A percentile compares a stretch with the other conserved stretches of the same genome.
phyloP scores from a whole-genome alignment of 2,888 invertebrate genomes.

The Nemurella pictetii region DNA sequence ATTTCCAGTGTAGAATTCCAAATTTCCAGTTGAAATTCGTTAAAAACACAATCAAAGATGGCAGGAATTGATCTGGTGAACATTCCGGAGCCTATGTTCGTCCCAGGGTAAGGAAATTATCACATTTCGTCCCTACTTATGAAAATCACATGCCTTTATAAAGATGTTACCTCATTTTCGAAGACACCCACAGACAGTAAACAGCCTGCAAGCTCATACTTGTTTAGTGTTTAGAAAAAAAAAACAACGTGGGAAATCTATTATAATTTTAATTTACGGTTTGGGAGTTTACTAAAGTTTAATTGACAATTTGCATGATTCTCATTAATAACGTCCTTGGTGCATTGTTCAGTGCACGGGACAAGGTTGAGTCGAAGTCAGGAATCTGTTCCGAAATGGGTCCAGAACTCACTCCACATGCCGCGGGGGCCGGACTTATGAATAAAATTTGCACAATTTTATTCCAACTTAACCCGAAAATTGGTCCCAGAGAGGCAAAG shows the following conservation, averaged over 20 bases:
- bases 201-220: background rate
- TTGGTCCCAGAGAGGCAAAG: background rate
- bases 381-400: background rate
- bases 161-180: background rate
- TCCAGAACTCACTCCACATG: background rate
- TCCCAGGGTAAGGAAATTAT: slow-evolving; percentile 65
- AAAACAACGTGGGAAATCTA: slow-evolving; percentile 6
- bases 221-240: background rate
- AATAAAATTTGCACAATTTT: background rate
- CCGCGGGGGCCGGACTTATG: background rate
- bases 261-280: slow-evolving; percentile 5
- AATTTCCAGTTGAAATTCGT: slow-evolving; percentile 3
- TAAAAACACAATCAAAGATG: slow-evolving; percentile 40
- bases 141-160: background rate
- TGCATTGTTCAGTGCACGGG: background rate
- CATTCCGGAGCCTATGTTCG: slow-evolving; percentile 72
- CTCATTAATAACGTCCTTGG: slow-evolving; percentile 16
- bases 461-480: background rate
- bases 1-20: background rate
- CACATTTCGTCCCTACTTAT: background rate
- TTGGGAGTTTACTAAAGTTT: background rate
- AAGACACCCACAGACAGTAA: background rate
- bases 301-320: slow-evolving; percentile 10
- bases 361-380: background rate
- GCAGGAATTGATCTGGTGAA: slow-evolving; percentile 47